Conservation (phyloP, 2,888 invertebrate genomes). For the Epirrhoe tristata region DNA sequence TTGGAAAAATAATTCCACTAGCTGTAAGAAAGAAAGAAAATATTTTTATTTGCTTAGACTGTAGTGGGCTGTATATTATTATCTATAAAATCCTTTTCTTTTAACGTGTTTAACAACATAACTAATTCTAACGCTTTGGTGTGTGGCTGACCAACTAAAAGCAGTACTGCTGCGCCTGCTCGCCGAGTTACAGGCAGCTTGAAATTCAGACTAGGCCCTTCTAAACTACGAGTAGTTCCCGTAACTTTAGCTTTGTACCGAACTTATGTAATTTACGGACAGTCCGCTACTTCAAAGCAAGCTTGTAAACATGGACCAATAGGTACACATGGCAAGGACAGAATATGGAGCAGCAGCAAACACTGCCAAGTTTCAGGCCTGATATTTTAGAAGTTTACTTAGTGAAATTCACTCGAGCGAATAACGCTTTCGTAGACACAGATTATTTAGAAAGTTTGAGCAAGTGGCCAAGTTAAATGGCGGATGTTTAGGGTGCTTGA, state of each 20-base stretch:
- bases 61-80: too few species aligned
- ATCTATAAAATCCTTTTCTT: too few species aligned
- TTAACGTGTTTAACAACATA: too few species aligned
- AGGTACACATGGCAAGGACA: neutral
- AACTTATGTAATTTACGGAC: constrained; percentile 12
- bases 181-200: neutral
- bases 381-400: neutral
- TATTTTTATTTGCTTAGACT: too few species aligned
- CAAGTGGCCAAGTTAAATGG: neutral
- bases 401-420: neutral
- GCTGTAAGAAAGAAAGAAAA: too few species aligned
- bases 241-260: constrained; percentile 1
- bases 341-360: neutral
- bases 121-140: too few species aligned
- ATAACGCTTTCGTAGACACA: neutral
- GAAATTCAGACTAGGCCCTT: neutral
- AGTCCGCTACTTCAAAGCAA: constrained; percentile 2
- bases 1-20: too few species aligned
- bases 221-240: neutral
- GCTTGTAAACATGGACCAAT: neutral
- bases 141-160: neutral
- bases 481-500: neutral
- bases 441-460: neutral
- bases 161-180: neutral
- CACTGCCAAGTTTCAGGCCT: neutral